Evolutionary conservation across 2,888 invertebrate species (phyloP).

Genomic region (Eledona agricola): DNA sequence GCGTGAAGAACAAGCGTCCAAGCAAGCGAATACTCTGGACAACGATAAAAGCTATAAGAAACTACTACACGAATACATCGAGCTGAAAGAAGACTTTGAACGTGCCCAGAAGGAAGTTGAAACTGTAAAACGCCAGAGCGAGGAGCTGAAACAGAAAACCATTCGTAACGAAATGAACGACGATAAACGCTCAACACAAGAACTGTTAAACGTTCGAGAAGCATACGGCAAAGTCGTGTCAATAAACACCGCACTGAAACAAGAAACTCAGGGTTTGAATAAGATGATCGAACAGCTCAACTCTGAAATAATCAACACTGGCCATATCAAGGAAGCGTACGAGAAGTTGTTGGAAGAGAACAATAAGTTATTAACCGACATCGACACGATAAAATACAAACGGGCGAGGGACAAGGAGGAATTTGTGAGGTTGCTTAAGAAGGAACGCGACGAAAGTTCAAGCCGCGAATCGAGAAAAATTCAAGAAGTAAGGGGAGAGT

Average conservation of each 20-base stretch:
- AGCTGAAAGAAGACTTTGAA: constrained; percentile 35
- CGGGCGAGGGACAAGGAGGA: constrained; percentile 57
- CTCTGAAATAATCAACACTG: constrained; percentile 44
- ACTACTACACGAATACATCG: constrained; percentile 41
- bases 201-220: constrained; percentile 47
- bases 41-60: constrained; percentile 48
- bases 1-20: constrained; percentile 42
- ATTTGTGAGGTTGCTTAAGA: constrained; percentile 54
- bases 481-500: constrained; percentile 70
- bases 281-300: constrained; percentile 47
- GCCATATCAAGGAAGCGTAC: constrained; percentile 57
- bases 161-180: constrained; percentile 13
- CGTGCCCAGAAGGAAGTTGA: constrained; percentile 20
- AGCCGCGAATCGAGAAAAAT: constrained; percentile 60
- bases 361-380: constrained; percentile 55
- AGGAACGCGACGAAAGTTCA: constrained; percentile 53
- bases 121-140: background rate
- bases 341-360: constrained; percentile 60
- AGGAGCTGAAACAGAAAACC: constrained; percentile 14
- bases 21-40: constrained; percentile 26
- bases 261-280: constrained; percentile 53
- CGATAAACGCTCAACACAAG: constrained; percentile 26
- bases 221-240: constrained; percentile 54
- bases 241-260: constrained; percentile 54
- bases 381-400: constrained; percentile 59